Evolutionary conservation across 1,140 invertebrate species (phyloP), one percentile per base, ranked within the genome.

Genomic region (Homalodisca vitripennis): DNA sequence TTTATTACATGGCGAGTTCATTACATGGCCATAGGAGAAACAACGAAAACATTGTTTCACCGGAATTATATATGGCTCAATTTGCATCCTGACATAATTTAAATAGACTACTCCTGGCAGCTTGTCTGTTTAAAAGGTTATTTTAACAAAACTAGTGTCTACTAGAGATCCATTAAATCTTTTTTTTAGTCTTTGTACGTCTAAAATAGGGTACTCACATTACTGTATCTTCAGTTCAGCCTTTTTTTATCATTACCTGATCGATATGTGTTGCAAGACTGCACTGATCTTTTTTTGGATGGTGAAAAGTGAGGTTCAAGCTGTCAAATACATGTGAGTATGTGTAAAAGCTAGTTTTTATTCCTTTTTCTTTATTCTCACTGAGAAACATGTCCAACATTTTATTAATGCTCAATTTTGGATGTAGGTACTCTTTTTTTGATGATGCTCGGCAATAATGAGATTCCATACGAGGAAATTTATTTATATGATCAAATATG

Each of bases 361-460:
- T 55, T 55, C 51, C 46, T 67, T 53, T 55, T 2, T 20, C 10
- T 26, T 31, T 31, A 67, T 30, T 53, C 27, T 55, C 22, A 14
- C 22, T 14, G 27, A 17, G 51, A 53, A 24, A 67, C 66, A 67
- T 67, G 13, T 55, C 34, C 20, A 53, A 22, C 46, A 51, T 67
- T 55, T 67, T 67, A 20, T 22, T 20, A 22, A 67, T 14, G 53
- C 26, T 67, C 14, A 67, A 41, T 24, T 67, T 47, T 27, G 66
- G 47, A 55, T 67, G 66, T 20, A 67, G 53, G 46, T 67, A 67
- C 53, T 67, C 46, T 31, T 66, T 67, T 22, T 14, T 22, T 22
- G 66, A 22, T 24, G 26, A 53, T 55, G 66, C 6, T 32, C 46
- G 66, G 46, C 66, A 67, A 53, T 67, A 67, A 53, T 67, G 46